Evolutionary conservation across 2,888 invertebrate genomes (phyloP), one percentile per base, ranked within the genome.

Genomic region (Heliothis peltigera): DNA sequence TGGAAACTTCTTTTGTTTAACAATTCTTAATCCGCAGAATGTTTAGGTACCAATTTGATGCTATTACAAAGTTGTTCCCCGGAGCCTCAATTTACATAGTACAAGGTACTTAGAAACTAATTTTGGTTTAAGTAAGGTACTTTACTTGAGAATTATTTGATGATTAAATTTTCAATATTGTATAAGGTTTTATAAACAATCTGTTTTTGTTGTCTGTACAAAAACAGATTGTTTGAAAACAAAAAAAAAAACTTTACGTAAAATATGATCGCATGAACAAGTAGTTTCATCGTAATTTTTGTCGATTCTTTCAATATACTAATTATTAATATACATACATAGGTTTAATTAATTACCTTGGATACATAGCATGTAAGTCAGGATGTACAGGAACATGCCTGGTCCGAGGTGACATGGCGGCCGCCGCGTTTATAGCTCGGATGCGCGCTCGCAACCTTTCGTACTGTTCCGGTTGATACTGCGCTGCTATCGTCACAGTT

Each of bases 401-500:
- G 15, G 87, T 76, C 39, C 88, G 92, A 2, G 94, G 93, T 0
- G 93, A 92, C 89, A 91, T 89, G 18, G 84, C 89, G 1, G 88
- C 91, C 0, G 91, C 93, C 0, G 94, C 95, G 79, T 95, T 95
- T 80, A 95, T 93, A 1, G 95, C 95, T 8, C 94, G 84, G 43
- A 95, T 95, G 80, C 95, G 91, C n/a, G 95, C 95, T 43, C 95
- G 93, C 74, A 95, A 76, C 22, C 93, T 81, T 77, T 94, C 93
- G 77, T 95, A 95, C 61, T 95, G 94, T 69, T 95, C 95, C 0
- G 95, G 95, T 70, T 95, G 95, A 77, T 95, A 95, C 78, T 95
- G 95, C 25, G 95, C 95, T 4, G 93, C 94, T 83, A 95, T 92
- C n/a, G 92, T 91, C 19, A 95, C 95, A 4, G 94, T 89, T 12